These are phyloP conservation scores for Micrastur ruficollis DNA, from an alignment of 2,797 vertebrate genomes.

Conservation along the genomic window DNA sequence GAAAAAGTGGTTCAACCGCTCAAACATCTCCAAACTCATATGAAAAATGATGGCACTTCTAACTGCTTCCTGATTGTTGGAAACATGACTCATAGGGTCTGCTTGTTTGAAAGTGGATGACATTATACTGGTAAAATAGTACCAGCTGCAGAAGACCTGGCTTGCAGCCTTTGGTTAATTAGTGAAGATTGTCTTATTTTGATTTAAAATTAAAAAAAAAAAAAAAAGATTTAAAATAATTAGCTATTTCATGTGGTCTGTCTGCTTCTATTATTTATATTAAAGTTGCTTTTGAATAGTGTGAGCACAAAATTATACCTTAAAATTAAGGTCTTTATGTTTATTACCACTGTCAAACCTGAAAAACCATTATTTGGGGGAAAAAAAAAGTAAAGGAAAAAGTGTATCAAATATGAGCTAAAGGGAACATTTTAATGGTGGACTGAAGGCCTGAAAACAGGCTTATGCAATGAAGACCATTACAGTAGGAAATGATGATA, in stretches of 20 bases:
- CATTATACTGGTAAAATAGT: background rate
- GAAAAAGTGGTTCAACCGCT: background rate
- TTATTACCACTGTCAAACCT: background rate
- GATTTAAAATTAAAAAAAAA: too few relatives aligned
- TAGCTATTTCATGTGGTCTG: background rate
- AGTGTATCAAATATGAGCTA: background rate
- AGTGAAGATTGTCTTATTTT: background rate
- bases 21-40: accelerated
- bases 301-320: background rate
- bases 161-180: background rate
- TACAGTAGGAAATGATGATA: background rate
- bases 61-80: background rate
- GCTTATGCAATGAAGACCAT: background rate
- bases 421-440: background rate
- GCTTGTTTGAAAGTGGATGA: background rate
- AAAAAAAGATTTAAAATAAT: background rate
- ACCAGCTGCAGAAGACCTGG: background rate
- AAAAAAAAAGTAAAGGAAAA: background rate
- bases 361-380: background rate
- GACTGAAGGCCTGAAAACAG: background rate
- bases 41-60: background rate
- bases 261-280: background rate
- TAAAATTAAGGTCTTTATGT: background rate
- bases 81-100: background rate
- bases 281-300: background rate